Conservation (phyloP, 2,797 vertebrate species). For the Platalea minor region DNA sequence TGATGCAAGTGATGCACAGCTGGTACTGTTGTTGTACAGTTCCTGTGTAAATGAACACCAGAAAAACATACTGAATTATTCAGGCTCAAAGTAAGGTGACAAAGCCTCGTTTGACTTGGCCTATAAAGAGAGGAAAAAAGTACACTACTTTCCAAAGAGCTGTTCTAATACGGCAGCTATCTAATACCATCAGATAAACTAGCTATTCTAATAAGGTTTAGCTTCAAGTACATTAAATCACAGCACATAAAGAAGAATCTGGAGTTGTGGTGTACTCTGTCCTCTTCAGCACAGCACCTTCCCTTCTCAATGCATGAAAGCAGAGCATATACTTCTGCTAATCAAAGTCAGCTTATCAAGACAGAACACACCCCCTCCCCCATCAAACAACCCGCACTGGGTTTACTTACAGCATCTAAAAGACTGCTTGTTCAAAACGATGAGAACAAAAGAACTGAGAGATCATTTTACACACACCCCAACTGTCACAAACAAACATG, state of each 20-base stretch:
- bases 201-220: background rate
- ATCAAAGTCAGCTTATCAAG: background rate
- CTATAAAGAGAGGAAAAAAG: background rate
- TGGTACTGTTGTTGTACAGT: background rate
- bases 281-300: background rate
- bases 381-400: fast-evolving
- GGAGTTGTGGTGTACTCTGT: background rate
- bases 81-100: background rate
- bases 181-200: background rate
- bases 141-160: background rate
- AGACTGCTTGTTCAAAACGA: background rate
- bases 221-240: background rate
- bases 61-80: background rate
- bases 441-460: background rate
- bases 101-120: background rate
- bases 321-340: background rate
- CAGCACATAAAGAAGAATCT: background rate
- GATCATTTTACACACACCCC: background rate
- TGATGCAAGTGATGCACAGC: background rate
- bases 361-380: background rate
- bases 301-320: background rate
- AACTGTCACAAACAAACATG: background rate
- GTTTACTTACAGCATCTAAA: background rate
- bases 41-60: background rate
- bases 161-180: background rate